Evolutionary conservation across 2,113 vertebrate genomes (phyloP).

Genomic region (Octodon degus): DNA sequence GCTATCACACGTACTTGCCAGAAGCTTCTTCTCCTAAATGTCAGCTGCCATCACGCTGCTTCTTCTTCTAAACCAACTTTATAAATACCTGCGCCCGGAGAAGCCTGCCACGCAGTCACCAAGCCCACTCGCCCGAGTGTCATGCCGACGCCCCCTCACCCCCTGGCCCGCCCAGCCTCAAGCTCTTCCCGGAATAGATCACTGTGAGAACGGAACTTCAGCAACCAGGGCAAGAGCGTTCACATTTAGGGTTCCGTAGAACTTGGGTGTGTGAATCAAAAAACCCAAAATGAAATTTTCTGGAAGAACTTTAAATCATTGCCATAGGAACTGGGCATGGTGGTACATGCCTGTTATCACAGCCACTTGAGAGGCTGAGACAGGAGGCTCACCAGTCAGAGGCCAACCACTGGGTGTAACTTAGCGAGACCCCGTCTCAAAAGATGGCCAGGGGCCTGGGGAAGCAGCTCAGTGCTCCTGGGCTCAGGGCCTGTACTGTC

Average conservation of each 20-base stretch:
- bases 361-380: neutral
- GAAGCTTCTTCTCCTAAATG: constrained; percentile 58
- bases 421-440: neutral
- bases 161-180: neutral
- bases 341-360: neutral
- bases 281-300: neutral
- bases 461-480: neutral
- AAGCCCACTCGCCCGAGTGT: constrained; percentile 32
- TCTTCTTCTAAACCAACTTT: constrained; percentile 64
- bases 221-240: neutral
- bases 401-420: neutral
- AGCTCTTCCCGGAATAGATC: constrained; percentile 44
- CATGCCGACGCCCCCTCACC: neutral
- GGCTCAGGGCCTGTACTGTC: neutral
- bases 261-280: neutral
- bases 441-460: neutral
- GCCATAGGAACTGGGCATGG: neutral
- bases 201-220: neutral
- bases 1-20: neutral
- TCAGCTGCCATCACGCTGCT: constrained; percentile 49
- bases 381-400: neutral
- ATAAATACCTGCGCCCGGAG: constrained; percentile 29
- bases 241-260: neutral
- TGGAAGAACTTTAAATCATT: neutral
- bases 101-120: neutral